Conservation (phyloP, 2,797 vertebrate species). For the Typhlichthys eigenmanni region DNA sequence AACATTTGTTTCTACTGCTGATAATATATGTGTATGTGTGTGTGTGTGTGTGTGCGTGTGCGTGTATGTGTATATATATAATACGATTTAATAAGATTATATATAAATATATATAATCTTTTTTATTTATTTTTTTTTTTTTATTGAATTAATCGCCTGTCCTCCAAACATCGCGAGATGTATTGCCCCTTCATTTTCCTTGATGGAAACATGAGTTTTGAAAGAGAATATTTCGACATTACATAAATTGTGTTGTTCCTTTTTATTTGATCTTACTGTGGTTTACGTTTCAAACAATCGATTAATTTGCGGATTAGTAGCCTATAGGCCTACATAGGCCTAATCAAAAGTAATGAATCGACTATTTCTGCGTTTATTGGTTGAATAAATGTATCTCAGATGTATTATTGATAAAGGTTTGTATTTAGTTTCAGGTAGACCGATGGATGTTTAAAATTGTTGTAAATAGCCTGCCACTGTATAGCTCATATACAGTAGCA, state of each 20-base stretch:
- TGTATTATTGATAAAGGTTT: neutral
- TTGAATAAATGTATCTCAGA: neutral
- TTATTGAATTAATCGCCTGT: conserved; percentile 77
- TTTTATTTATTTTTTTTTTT: conserved; percentile 70
- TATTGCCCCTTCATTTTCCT: conserved; percentile 68
- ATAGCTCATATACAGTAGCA: conserved; percentile 19
- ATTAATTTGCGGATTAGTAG: conserved; percentile 41
- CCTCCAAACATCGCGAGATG: conserved; percentile 68
- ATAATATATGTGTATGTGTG: conserved; percentile 46
- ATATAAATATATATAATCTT: conserved; percentile 63
- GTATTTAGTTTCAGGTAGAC: conserved; percentile 6
- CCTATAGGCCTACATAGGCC: too few relatives aligned
- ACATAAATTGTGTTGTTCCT: conserved; percentile 57
- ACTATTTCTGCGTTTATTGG: too few relatives aligned
- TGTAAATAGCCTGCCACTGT: conserved; percentile 59
- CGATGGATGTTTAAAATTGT: conserved; percentile 58
- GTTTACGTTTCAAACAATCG: conserved; percentile 50
- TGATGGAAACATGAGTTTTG: conserved; percentile 70
- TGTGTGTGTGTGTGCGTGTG: too few relatives aligned
- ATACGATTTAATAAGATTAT: too few relatives aligned
- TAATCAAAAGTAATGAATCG: too few relatives aligned
- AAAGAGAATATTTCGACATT: conserved; percentile 63
- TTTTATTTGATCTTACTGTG: conserved; percentile 55
- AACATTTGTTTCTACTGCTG: conserved; percentile 75
- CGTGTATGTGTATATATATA: too few relatives aligned